Conservation (phyloP, 1,140 invertebrate genomes). For the Ceratina calcarata region DNA sequence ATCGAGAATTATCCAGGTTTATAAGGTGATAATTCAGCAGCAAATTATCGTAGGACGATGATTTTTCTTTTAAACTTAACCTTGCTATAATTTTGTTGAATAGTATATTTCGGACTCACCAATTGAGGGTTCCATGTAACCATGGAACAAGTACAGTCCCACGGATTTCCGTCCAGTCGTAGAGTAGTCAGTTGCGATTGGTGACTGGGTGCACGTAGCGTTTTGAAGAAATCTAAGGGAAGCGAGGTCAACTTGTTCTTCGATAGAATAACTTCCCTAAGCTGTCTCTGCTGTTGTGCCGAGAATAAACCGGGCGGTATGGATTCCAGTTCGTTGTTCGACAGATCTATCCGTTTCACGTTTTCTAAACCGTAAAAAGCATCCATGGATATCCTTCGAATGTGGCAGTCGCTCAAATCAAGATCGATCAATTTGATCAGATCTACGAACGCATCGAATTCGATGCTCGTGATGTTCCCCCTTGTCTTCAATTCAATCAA, state of each 20-base stretch:
- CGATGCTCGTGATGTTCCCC: constrained; percentile 82
- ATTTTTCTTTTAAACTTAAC: too few species aligned
- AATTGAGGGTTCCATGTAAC: constrained; percentile 82
- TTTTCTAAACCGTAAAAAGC: constrained; percentile 84
- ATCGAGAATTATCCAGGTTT: too few species aligned
- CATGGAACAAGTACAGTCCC: constrained; percentile 87
- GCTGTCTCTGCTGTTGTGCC: constrained; percentile 80
- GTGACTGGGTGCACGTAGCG: constrained; percentile 73
- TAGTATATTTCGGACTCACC: constrained; percentile 52
- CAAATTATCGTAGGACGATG: too few species aligned
- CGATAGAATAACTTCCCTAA: constrained; percentile 84
- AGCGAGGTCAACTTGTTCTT: constrained; percentile 83
- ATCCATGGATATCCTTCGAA: constrained; percentile 85
- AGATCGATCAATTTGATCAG: constrained; percentile 82
- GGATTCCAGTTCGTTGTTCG: constrained; percentile 82
- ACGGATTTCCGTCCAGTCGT: constrained; percentile 84
- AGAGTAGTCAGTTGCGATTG: constrained; percentile 75
- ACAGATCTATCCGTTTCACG: constrained; percentile 83
- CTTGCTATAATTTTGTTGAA: too few species aligned
- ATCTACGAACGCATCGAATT: constrained; percentile 85
- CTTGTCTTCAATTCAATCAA: constrained; percentile 80
- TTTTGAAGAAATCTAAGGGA: constrained; percentile 82
- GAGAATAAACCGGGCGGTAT: constrained; percentile 83
- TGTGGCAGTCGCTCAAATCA: constrained; percentile 83
- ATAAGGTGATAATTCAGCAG: too few species aligned